Percentiles rank a stretch among this genome's conserved stretches.
Evolutionary conservation across 1,140 invertebrate genomes (phyloP).

Genomic region (Hermetia illucens): DNA sequence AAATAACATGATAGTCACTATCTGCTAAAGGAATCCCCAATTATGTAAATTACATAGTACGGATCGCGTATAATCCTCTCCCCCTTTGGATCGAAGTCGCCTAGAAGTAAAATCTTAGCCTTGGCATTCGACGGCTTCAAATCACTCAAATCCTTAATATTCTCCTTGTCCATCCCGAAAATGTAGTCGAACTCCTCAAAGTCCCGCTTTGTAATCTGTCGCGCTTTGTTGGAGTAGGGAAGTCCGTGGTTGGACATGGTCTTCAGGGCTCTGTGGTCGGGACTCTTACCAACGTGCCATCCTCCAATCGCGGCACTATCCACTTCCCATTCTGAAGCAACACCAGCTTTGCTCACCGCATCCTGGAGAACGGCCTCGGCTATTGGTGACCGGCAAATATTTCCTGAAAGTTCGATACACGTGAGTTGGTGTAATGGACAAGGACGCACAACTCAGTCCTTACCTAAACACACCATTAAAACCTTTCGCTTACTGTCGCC

Average conservation of each 20-base stretch:
- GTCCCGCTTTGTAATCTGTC: conserved; percentile 56
- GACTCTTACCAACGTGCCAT: conserved; percentile 72
- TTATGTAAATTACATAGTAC: conserved; percentile 59
- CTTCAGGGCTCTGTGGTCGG: conserved; percentile 59
- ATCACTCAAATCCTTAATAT: conserved; percentile 52
- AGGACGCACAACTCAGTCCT: conserved; percentile 5
- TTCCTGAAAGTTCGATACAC: conserved; percentile 45
- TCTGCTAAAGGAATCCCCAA: neutral
- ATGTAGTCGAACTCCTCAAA: conserved; percentile 71
- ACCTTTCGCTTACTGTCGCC: conserved; percentile 27
- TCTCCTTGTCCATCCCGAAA: conserved; percentile 81
- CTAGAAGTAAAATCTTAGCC: conserved; percentile 62
- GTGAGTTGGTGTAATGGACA: neutral
- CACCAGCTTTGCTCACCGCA: conserved; percentile 43
- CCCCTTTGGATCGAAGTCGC: conserved; percentile 58
- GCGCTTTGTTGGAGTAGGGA: conserved; percentile 55
- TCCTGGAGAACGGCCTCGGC: conserved; percentile 81
- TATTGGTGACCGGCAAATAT: conserved; percentile 91
- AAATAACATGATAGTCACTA: conserved; percentile 14
- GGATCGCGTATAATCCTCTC: conserved; percentile 74
- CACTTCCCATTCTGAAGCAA: conserved; percentile 56
- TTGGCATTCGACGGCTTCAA: conserved; percentile 44
- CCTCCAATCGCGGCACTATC: conserved; percentile 76
- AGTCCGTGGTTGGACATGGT: conserved; percentile 58
- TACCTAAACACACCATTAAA: conserved; percentile 40